A percentile compares a stretch with the other conserved stretches of the same genome.
Evolutionary conservation across 2,888 invertebrate genomes (phyloP).

Genomic region (Rhopalosiphum nymphaeae): DNA sequence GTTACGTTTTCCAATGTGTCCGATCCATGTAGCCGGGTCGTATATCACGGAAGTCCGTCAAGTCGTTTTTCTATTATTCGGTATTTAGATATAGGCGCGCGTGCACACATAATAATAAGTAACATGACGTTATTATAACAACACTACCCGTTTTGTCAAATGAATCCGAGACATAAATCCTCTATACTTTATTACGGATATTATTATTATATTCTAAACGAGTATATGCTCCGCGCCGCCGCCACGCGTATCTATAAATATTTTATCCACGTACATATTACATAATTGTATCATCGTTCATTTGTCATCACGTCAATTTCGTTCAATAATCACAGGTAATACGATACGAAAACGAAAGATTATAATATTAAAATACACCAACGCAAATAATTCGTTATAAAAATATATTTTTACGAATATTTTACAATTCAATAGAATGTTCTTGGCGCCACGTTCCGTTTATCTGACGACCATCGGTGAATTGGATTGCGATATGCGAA

Average conservation of each 20-base stretch:
- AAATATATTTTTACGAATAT: background rate
- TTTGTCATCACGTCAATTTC: background rate
- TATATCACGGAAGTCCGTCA: constrained; percentile 17
- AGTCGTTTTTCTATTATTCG: constrained; percentile 10
- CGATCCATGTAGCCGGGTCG: background rate
- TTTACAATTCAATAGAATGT: background rate
- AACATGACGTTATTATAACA: background rate
- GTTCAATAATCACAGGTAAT: background rate
- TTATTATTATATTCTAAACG: background rate
- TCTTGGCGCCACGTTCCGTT: background rate
- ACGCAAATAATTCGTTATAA: background rate
- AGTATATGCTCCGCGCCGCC: background rate
- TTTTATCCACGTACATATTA: background rate
- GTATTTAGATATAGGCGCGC: background rate
- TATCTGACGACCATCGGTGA: background rate
- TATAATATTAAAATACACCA: background rate
- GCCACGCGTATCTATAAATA: background rate
- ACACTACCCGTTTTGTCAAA: constrained; percentile 6
- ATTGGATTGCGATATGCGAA: background rate
- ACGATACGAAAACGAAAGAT: background rate
- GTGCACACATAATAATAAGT: background rate
- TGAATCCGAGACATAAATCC: background rate
- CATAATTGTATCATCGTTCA: background rate
- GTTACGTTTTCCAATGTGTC: constrained; percentile 4
- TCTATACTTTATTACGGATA: background rate